Percentiles rank a stretch among this genome's conserved stretches.
Evolutionary conservation across 2,113 vertebrate genomes (phyloP).

Genomic region (Peromyscus leucopus): DNA sequence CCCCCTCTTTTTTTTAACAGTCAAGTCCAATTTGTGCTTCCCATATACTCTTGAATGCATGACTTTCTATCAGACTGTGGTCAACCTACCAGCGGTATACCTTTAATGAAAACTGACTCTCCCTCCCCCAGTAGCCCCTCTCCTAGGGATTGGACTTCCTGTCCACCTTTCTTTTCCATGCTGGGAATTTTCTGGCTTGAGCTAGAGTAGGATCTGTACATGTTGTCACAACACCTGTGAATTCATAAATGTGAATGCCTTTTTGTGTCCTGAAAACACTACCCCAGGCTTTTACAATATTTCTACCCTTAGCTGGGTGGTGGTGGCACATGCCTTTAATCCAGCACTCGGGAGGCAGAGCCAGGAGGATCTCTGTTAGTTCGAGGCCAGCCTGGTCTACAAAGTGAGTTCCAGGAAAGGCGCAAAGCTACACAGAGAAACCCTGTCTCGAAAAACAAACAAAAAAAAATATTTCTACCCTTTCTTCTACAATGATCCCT

Average conservation of each 20-base stretch:
- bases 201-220: not conserved
- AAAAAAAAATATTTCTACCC: too few species aligned
- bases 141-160: not conserved
- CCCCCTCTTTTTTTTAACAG: not conserved
- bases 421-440: too few species aligned
- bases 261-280: not conserved
- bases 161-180: not conserved
- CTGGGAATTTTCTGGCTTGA: not conserved
- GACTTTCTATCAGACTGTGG: not conserved
- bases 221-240: not conserved
- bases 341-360: too few species aligned
- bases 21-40: not conserved
- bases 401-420: too few species aligned
- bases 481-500: not conserved
- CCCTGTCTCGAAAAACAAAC: too few species aligned
- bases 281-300: not conserved
- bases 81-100: not conserved
- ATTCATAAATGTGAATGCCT: not conserved
- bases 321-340: too few species aligned
- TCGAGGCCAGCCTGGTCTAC: too few species aligned
- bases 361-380: too few species aligned
- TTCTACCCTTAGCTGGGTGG: too few species aligned
- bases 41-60: not conserved
- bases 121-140: not conserved
- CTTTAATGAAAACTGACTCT: not conserved